Base-by-base conservation (phyloP, 1,140 invertebrate species). In the Wasmannia auropunctata region DNA sequence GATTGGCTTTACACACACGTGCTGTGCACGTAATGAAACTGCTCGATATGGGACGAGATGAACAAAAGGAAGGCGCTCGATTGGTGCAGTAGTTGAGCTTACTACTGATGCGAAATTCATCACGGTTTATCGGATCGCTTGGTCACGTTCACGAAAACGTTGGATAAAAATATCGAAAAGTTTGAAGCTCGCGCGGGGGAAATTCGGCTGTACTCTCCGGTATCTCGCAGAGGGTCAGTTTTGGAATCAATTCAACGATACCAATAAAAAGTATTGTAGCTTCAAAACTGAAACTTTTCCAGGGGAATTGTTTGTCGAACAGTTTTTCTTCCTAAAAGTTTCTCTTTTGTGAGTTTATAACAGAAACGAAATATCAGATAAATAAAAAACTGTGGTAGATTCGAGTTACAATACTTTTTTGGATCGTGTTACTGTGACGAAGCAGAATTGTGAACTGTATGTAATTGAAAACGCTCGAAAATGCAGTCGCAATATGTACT, bases 1-100 rank as follows among this genome's bases (percentile, higher is more conserved):
- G 28, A 67, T 28, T 72, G 34, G 10, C 25, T 28, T 76, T 49
- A 19, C 65, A 81, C n/a, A n/a, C n/a, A n/a, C n/a, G 43, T 46
- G 43, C 16, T 22, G 25, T 54, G 69, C 51, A 43, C 1, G 10
- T 83, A 6, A 25, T 83, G 60, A 84, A 84, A 75, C 51, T 54
- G 28, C 40, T 31, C 5, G n/a, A 34, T 4, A 40, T 1, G 22
- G 28, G 22, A 37, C 3, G 11, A n/a, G 54, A 37, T 84, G 37
- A 28, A 51, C 40, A 46, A 79, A 40, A 46, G 56, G n/a, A 60
- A 43, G 51, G 22, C 16, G 22, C 16, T 28, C 49, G 43, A 84
- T n/a, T n/a, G n/a, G n/a, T 43, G 85, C 79, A 74, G 83, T 69
- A 83, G 85, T 83, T 83, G 77, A 72, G 22, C 62, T 60, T 83